Evolutionary conservation across 1,140 invertebrate species (phyloP).

Genomic region (Laupala kohalensis): DNA sequence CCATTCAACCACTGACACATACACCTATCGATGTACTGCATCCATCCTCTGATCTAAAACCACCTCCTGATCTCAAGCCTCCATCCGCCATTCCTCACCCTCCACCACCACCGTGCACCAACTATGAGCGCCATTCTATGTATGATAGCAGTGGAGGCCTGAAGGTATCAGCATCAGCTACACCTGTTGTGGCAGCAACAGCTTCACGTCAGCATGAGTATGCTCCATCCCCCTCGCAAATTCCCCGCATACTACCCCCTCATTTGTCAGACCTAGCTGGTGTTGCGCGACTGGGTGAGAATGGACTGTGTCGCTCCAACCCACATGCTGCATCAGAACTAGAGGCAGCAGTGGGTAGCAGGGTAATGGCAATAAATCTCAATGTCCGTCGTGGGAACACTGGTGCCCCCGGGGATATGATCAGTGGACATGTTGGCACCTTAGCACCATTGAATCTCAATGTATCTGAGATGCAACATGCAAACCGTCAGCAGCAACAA

Average conservation of each 20-base stretch:
- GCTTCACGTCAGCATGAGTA: neutral
- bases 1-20: too few species aligned
- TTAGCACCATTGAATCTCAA: conserved; percentile 11
- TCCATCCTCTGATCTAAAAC: neutral
- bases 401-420: neutral
- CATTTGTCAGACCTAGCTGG: neutral
- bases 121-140: neutral
- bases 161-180: neutral
- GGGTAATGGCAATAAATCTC: conserved; percentile 1
- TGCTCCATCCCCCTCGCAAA: neutral
- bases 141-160: neutral
- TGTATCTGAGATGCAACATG: conserved; percentile 7
- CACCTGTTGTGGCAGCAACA: too few species aligned
- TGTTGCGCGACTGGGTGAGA: neutral
- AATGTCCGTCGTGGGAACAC: neutral
- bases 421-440: conserved; percentile 1
- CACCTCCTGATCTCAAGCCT: neutral
- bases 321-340: neutral
- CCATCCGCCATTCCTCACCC: neutral
- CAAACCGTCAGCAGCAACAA: neutral
- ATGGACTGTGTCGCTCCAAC: neutral
- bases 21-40: neutral
- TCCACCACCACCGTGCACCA: neutral
- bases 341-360: neutral
- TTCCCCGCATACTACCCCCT: neutral